A percentile compares a stretch with the other conserved stretches of the same genome.
Evolutionary conservation across 2,888 invertebrate species (phyloP).

Genomic region (Diarsia rubi): DNA sequence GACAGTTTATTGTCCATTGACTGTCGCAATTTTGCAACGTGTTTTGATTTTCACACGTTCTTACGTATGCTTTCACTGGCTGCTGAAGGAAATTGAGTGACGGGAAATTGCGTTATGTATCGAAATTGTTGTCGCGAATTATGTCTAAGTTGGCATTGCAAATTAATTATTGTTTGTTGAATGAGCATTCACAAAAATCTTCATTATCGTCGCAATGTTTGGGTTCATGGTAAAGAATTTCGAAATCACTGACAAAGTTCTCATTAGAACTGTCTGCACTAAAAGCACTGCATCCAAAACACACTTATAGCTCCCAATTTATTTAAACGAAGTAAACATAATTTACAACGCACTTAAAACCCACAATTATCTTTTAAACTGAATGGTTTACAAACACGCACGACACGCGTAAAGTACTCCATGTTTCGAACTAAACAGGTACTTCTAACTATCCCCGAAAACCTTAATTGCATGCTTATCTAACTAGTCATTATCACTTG

Average conservation of each 20-base stretch:
- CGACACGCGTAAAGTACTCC: constrained; percentile 19
- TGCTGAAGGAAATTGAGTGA: constrained; percentile 47
- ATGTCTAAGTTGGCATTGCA: constrained; percentile 14
- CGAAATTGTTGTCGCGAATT: constrained; percentile 27
- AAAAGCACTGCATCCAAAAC: constrained; percentile 38
- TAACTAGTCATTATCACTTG: constrained; percentile 83
- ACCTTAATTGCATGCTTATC: constrained; percentile 86
- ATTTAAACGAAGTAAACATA: constrained; percentile 33
- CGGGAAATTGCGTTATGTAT: constrained; percentile 28
- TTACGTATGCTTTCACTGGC: constrained; percentile 43
- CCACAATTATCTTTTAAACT: constrained; percentile 15
- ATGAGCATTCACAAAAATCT: constrained; percentile 12
- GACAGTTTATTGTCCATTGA: constrained; percentile 27
- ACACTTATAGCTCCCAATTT: constrained; percentile 18
- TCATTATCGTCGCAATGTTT: constrained; percentile 1
- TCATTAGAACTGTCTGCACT: constrained; percentile 3
- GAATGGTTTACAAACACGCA: constrained; percentile 28
- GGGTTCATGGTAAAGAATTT: constrained; percentile 12
- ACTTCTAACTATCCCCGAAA: constrained; percentile 66
- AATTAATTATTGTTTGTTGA: constrained; percentile 6
- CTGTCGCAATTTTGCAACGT: constrained; percentile 40
- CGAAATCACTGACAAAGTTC: constrained; percentile 9
- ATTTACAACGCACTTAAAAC: constrained; percentile 24
- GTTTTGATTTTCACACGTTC: constrained; percentile 57
- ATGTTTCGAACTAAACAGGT: constrained; percentile 56